A percentile compares a stretch with the other conserved stretches of the same genome.
Conservation (phyloP, 1,140 invertebrate species). For the Oedothorax gibbosus region DNA sequence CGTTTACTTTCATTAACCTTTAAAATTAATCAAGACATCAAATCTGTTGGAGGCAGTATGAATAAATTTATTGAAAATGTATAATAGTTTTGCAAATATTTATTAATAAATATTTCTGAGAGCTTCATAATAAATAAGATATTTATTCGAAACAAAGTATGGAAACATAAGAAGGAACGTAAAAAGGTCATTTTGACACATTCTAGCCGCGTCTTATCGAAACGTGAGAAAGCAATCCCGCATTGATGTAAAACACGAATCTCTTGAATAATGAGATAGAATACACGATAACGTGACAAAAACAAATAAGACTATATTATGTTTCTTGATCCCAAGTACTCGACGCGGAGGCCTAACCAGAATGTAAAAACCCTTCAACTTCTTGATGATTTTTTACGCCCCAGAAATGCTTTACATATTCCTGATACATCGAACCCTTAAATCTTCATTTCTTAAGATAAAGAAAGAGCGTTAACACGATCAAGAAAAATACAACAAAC, state of each 20-base stretch:
- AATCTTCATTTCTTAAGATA: conserved; percentile 25
- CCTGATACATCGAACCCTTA: conserved; percentile 21
- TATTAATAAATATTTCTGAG: background rate
- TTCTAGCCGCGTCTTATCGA: background rate
- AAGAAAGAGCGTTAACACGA: background rate
- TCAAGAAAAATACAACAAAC: background rate
- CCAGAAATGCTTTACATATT: conserved; percentile 41
- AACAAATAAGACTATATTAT: conserved; percentile 12
- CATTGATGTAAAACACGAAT: conserved; percentile 15
- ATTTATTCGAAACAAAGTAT: background rate
- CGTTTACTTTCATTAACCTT: too few relatives aligned
- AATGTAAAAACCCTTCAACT: conserved; percentile 10
- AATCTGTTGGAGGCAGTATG: too few relatives aligned
- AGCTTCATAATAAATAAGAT: background rate
- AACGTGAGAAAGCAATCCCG: background rate
- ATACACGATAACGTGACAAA: conserved; percentile 5
- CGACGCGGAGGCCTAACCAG: conserved; percentile 19
- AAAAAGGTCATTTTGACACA: background rate
- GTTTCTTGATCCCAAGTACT: conserved; percentile 6
- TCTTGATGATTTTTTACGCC: conserved; percentile 41
- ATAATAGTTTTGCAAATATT: background rate
- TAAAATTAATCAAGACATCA: too few relatives aligned
- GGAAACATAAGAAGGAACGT: too few relatives aligned
- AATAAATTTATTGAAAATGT: background rate
- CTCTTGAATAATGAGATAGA: conserved; percentile 2